Percentiles rank a stretch among this genome's conserved stretches.
phyloP scores from a whole-genome alignment of 2,888 invertebrate genomes.

The Callinectes sapidus region DNA sequence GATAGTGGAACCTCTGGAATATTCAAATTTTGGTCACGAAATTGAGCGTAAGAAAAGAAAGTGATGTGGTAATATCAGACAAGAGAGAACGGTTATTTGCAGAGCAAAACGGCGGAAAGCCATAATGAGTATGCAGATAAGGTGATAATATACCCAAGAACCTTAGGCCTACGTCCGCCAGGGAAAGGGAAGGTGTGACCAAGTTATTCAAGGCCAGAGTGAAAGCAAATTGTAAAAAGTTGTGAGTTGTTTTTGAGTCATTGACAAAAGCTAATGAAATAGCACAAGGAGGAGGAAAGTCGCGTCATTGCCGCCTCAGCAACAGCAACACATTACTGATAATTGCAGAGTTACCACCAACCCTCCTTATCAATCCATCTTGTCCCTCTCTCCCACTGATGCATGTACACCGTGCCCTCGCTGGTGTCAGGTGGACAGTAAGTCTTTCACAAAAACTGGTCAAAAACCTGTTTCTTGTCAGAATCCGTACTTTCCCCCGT shows the following conservation, averaged over 20 bases:
- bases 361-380: conserved; percentile 64
- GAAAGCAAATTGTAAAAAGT: neutral
- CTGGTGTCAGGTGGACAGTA: conserved; percentile 38
- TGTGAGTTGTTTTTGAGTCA: neutral
- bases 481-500: conserved; percentile 56
- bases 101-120: conserved; percentile 49
- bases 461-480: conserved; percentile 54
- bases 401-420: neutral
- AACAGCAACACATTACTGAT: conserved; percentile 58
- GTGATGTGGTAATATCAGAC: conserved; percentile 65
- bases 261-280: neutral
- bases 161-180: conserved; percentile 33
- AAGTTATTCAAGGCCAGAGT: neutral
- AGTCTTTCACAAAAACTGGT: conserved; percentile 65
- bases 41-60: conserved; percentile 67
- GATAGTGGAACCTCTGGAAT: conserved; percentile 56
- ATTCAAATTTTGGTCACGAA: conserved; percentile 69
- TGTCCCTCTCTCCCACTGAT: conserved; percentile 50
- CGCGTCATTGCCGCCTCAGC: neutral
- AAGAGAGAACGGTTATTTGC: conserved; percentile 55
- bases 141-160: conserved; percentile 38
- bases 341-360: conserved; percentile 64
- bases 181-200: neutral
- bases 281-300: neutral
- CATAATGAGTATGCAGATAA: conserved; percentile 66